Evolutionary conservation across 1,140 invertebrate species (phyloP), one percentile per base, ranked within the genome.

Genomic region (Tetragonula clypearis): DNA sequence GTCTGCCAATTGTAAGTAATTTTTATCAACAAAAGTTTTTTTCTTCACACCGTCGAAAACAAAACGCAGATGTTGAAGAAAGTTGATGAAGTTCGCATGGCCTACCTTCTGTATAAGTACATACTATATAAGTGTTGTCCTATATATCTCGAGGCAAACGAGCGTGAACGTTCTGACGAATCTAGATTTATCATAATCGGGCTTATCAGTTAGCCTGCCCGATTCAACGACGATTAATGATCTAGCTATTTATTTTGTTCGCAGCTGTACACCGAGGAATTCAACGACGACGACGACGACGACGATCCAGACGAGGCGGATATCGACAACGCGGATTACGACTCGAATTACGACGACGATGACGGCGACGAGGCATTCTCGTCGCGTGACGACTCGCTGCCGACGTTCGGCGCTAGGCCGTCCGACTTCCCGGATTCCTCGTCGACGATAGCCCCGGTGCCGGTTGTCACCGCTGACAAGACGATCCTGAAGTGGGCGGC

Each of bases 231-330:
- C 41, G 8, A 49, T 49, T 49, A 49, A 49, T n/a, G n/a, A 49
- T 49, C 41, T n/a, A 8, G 41, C 26, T 35, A 35, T 35, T 35
- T 35, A 8, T 21, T 26, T 53, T 65, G 53, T 41, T 72, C 58
- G 15, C 80, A 95, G 93, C 35, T 94, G 9, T 93, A 94, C 72
- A 84, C 85, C 12, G 92, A 91, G 62, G 90, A 90, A 11, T 75
- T 79, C 3, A 87, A 82, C 19, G 91, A 90, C 12, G 91, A 89
- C 6, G 91, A 93, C 23, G 91, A 58, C 17, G 65, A 66, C 2
- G 58, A 60, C 19, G 91, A 92, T 72, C 72, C 88, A 2, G 68
- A 73, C 8, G 82, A 91, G 12, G 66, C 79, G 1, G 86, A 90
- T 76, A 85, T 87, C 53, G 87, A 91, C 19, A 84, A 90, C 41